Percentiles rank a stretch among this genome's conserved stretches.
Conservation (phyloP, 2,113 vertebrate species). For the Nesogale talazaci region DNA sequence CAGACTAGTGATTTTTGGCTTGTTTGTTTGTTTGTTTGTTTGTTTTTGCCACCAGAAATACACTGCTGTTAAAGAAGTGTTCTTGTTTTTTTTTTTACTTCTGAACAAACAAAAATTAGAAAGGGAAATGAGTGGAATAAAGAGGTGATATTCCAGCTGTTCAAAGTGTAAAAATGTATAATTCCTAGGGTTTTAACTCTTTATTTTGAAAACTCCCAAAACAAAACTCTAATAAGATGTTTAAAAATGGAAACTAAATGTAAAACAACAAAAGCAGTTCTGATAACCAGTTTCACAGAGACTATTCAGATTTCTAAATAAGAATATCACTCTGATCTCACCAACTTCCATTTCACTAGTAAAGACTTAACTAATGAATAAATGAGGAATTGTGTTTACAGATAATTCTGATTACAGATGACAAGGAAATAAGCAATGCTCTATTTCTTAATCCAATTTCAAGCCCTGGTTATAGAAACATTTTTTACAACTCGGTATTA, state of each 20-base stretch:
- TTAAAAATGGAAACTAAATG: not conserved
- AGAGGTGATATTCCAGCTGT: not conserved
- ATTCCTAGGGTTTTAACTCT: not conserved
- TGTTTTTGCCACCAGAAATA: not conserved
- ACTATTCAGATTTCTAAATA: not conserved
- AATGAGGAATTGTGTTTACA: not conserved
- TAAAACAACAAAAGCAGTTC: not conserved
- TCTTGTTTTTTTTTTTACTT: not conserved
- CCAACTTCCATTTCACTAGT: not conserved
- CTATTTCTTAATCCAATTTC: not conserved
- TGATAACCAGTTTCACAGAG: not conserved
- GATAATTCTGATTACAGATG: not conserved
- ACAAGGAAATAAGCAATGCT: not conserved
- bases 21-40: not conserved
- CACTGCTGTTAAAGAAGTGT: too few relatives aligned
- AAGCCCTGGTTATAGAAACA: not conserved
- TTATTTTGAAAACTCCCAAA: not conserved
- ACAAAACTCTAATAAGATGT: not conserved
- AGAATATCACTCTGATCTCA: not conserved
- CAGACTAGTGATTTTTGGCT: not conserved
- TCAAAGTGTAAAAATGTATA: not conserved
- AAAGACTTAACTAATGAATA: not conserved
- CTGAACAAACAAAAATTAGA: not conserved
- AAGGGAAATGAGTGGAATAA: not conserved
- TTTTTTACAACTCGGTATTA: not conserved